A percentile compares a stretch with the other conserved stretches of the same genome.
Conservation (phyloP, 2,113 vertebrate genomes). For the Callipepla squamata region DNA sequence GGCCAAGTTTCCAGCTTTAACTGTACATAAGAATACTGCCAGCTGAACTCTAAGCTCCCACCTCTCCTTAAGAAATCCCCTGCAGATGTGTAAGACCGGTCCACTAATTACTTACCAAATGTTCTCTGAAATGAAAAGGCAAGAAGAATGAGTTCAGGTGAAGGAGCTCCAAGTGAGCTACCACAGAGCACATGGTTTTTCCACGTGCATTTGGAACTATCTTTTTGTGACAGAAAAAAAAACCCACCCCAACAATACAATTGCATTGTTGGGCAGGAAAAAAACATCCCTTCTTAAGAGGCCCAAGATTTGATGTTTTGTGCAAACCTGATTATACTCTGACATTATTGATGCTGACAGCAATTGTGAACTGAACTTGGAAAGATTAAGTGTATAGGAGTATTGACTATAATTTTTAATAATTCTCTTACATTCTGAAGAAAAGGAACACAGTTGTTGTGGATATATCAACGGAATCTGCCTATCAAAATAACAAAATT, state of each 20-base stretch:
- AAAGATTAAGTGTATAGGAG: constrained; percentile 43
- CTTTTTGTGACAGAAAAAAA: neutral
- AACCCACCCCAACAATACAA: neutral
- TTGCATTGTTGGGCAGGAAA: neutral
- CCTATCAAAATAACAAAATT: constrained; percentile 61
- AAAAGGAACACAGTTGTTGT: constrained; percentile 1
- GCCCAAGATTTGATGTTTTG: neutral
- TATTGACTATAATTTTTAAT: constrained; percentile 57
- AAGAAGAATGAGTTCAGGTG: neutral
- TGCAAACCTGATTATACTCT: constrained; percentile 37
- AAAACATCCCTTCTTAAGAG: neutral
- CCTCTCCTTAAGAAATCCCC: neutral
- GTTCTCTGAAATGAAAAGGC: neutral
- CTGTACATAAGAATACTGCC: neutral
- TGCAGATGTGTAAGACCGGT: neutral
- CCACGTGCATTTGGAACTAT: neutral
- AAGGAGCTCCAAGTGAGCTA: neutral
- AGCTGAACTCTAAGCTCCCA: neutral
- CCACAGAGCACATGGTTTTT: neutral
- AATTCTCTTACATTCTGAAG: constrained; percentile 11
- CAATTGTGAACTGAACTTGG: constrained; percentile 49
- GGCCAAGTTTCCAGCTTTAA: neutral
- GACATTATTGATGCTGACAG: constrained; percentile 56
- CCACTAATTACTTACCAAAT: neutral
- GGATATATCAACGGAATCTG: constrained; percentile 58